Base-by-base conservation (phyloP, 1,140 invertebrate genomes). In the Chionoecetes opilio region DNA sequence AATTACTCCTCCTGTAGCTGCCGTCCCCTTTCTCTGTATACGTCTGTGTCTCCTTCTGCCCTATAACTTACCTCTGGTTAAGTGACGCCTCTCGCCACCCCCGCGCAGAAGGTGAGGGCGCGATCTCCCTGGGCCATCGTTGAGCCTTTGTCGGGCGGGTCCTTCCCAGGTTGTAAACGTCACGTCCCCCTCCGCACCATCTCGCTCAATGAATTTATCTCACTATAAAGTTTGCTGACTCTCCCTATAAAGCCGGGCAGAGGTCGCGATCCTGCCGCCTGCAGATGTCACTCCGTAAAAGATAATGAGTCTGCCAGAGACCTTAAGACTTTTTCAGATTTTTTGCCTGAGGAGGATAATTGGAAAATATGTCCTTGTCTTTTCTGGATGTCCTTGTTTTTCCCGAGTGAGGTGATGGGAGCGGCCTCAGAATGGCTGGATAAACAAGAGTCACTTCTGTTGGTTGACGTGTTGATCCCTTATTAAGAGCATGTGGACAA, bases 181-280 rank as follows among this genome's bases (percentile, higher is more conserved):
- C 90, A 85, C 94, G 84, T 88, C 84, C 90, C 94, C 94, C 94
- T 95, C 94, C 90, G 90, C 90, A 38, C 94, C 94, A 95, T 95
- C 94, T 95, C 90, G 29, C 35, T 90, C 94, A 95, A 95, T 95
- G 94, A 95, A 95, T 95, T 95, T 95, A 95, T 95, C 94, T 92
- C 90, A 92, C 94, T 95, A 95, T 95, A 95, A 95, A 95, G 90
- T 95, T 92, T 88, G 94, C 94, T 85, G 38, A 34, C 84, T 91
- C 91, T 95, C 90, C 94, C 94, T 92, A 87, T 95, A 92, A 95
- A 95, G 91, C 46, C 75, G 82, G 87, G 32, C 90, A 85, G 90
- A 95, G 46, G 94, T 92, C 91, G 32, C 41, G 82, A 17, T 94
- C 89, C 31, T 94, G 37, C 89, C 94, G 37, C 94, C 90, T 91